A percentile compares a stretch with the other conserved stretches of the same genome.
Conservation (phyloP, 2,888 invertebrate species). For the Adelphocoris suturalis region DNA sequence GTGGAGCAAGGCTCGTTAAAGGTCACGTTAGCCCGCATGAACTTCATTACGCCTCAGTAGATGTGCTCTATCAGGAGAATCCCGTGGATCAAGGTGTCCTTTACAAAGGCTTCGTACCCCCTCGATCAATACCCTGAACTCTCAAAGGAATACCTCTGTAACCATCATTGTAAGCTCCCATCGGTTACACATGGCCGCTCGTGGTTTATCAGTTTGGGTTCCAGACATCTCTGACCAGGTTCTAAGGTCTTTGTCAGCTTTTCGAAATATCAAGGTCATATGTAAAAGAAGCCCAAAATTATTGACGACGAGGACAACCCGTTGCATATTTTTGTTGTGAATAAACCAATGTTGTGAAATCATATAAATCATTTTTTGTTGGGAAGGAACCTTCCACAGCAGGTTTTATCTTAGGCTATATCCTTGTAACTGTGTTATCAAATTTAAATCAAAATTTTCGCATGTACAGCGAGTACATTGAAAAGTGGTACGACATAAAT, state of each 20-base stretch:
- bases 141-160: slow-evolving; percentile 45
- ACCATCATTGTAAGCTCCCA: slow-evolving; percentile 15
- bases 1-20: slow-evolving; percentile 1
- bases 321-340: no score
- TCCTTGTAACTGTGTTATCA: no score
- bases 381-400: no score
- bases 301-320: no score
- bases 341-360: no score
- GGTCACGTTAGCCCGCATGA: slow-evolving; percentile 26
- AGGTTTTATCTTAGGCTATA: no score
- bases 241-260: not conserved
- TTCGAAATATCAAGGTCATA: not conserved
- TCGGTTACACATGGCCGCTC: slow-evolving; percentile 8
- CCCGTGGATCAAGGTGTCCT: slow-evolving; percentile 34
- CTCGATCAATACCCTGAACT: slow-evolving; percentile 40
- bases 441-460: no score
- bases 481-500: no score
- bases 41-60: slow-evolving; percentile 25
- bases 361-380: no score
- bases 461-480: no score
- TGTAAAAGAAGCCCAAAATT: not conserved
- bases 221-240: slow-evolving; percentile 22
- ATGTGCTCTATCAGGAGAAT: slow-evolving; percentile 44
- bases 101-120: slow-evolving; percentile 39
- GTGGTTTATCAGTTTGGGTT: slow-evolving; percentile 20